Conservation (phyloP, 2,888 invertebrate genomes). For the Altica lythri region DNA sequence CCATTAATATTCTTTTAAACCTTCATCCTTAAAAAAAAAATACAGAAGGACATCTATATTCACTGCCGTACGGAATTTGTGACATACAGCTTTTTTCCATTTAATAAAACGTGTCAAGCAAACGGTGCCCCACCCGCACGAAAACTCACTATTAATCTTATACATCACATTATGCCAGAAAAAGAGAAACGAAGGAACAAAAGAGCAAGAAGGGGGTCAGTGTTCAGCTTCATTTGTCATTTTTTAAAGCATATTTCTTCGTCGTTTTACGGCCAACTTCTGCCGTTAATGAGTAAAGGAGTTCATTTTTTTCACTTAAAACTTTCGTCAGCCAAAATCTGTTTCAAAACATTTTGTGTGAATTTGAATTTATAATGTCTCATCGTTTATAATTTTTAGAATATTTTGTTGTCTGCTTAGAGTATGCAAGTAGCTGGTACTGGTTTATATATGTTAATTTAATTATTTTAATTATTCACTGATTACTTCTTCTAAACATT, state of each 20-base stretch:
- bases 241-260: conserved; percentile 31
- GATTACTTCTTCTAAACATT: too few relatives aligned
- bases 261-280: conserved; percentile 19
- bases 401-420: too few relatives aligned
- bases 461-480: too few relatives aligned
- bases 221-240: conserved; percentile 31
- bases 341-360: conserved; percentile 18
- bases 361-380: conserved; percentile 24
- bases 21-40: conserved; percentile 11
- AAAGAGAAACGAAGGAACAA: conserved; percentile 27
- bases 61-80: conserved; percentile 25
- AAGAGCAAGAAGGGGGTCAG: conserved; percentile 32
- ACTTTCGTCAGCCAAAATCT: conserved; percentile 13
- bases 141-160: conserved; percentile 41
- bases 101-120: conserved; percentile 33
- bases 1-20: conserved; percentile 18
- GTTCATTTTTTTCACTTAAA: conserved; percentile 23
- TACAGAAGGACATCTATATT: conserved; percentile 20
- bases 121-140: conserved; percentile 37
- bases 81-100: conserved; percentile 30
- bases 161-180: conserved; percentile 33
- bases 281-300: conserved; percentile 19
- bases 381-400: conserved; percentile 19
- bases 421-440: too few relatives aligned
- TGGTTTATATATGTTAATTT: too few relatives aligned